phyloP scores from a whole-genome alignment of 2,113 vertebrate genomes.

The Spermophilus dauricus region DNA sequence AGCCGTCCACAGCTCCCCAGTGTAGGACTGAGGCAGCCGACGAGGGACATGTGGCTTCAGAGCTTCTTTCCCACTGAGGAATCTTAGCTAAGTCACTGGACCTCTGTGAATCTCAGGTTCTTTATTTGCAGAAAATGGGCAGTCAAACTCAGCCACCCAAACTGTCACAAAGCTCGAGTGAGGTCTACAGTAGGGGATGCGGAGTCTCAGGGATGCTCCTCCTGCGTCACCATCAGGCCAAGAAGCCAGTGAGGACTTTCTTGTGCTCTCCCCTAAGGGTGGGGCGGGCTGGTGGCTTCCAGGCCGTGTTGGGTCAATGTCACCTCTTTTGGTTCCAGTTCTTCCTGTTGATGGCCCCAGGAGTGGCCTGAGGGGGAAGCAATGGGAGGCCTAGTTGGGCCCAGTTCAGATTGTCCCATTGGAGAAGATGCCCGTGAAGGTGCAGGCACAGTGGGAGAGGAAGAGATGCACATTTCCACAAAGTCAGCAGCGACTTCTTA shows the following conservation, averaged over 20 bases:
- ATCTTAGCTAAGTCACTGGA: neutral
- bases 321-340: neutral
- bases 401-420: neutral
- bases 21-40: accelerated
- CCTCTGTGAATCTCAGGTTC: neutral
- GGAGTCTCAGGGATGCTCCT: neutral
- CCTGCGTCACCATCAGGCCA: neutral
- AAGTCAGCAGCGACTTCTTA: neutral
- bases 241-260: neutral
- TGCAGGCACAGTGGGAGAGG: neutral
- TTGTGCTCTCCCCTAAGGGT: neutral
- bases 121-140: neutral
- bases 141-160: neutral
- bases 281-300: neutral
- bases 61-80: neutral
- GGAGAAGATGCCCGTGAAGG: neutral
- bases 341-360: neutral
- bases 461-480: neutral
- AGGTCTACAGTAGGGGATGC: neutral
- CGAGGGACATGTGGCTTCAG: neutral
- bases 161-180: neutral
- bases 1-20: neutral
- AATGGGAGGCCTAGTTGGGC: neutral
- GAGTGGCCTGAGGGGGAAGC: neutral
- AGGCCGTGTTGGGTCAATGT: accelerated